A percentile compares a stretch with the other conserved stretches of the same genome.
Evolutionary conservation across 2,113 vertebrate species (phyloP).

Genomic region (Ophthalmolycus amberensis): DNA sequence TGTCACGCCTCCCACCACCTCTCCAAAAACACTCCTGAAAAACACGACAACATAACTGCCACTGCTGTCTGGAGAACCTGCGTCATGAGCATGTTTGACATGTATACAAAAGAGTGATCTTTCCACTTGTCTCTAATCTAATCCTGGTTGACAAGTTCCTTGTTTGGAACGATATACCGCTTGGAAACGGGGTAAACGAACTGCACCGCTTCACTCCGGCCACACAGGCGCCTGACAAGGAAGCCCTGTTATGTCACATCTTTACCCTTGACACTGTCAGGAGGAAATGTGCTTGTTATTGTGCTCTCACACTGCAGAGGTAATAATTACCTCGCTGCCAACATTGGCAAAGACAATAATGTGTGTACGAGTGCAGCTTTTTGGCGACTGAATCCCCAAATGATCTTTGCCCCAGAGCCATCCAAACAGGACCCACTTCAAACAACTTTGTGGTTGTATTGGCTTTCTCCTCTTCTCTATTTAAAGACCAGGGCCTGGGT

Average conservation of each 20-base stretch:
- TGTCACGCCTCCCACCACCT: slow-evolving; percentile 7
- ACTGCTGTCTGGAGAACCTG: slow-evolving; percentile 23
- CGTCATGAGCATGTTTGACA: slow-evolving; percentile 45
- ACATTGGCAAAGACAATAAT: slow-evolving; percentile 31
- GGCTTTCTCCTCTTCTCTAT: slow-evolving; percentile 19
- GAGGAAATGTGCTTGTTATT: slow-evolving; percentile 66
- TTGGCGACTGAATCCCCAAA: slow-evolving; percentile 46
- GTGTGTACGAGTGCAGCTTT: slow-evolving; percentile 29
- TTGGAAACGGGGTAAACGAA: slow-evolving; percentile 8
- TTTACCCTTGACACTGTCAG: slow-evolving; percentile 59
- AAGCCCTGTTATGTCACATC: slow-evolving; percentile 40
- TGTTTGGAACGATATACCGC: slow-evolving; percentile 15
- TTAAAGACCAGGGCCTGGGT: slow-evolving; percentile 15
- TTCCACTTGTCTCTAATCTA: slow-evolving; percentile 38
- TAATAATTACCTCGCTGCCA: slow-evolving; percentile 70
- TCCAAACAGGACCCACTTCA: slow-evolving; percentile 33
- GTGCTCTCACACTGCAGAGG: slow-evolving; percentile 52
- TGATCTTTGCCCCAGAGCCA: slow-evolving; percentile 49
- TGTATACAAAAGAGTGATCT: slow-evolving; percentile 50
- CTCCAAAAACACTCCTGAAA: slow-evolving; percentile 17
- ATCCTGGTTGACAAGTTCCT: slow-evolving; percentile 45
- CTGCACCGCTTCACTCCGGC: slow-evolving; percentile 22
- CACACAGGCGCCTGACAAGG: slow-evolving; percentile 25
- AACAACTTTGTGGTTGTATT: slow-evolving; percentile 44
- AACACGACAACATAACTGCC: slow-evolving; percentile 8